Evolutionary conservation across 2,888 invertebrate species (phyloP), one percentile per base, ranked within the genome.

Genomic region (Melieria crassipennis): DNA sequence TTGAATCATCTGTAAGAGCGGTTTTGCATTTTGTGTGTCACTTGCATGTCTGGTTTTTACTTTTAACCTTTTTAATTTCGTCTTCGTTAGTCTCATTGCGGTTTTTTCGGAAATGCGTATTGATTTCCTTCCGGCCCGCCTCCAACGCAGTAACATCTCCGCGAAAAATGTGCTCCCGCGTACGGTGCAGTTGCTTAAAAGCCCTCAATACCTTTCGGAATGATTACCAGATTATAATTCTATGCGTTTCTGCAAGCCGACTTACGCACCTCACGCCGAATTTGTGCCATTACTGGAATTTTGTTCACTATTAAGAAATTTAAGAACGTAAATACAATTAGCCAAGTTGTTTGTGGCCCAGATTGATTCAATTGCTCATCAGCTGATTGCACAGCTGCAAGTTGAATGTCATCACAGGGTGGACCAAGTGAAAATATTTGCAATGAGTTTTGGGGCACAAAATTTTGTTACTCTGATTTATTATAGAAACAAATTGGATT

Each of bases 121-220:
- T 94, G 73, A 95, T 94, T 87, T 91, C 91, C n/a, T 87, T 78
- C 79, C 94, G 89, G 2, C 90, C 90, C 75, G 90, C 91, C 73
- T 82, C 80, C 57, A 94, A 85, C 0, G 94, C 92, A 73, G 81
- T 84, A 11, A 86, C 79, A 83, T 95, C 94, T 11, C 90, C 92
- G 68, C 88, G 82, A 84, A 95, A 95, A 16, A 92, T 90, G 73
- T 86, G 87, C 77, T 90, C 83, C 69, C 94, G 88, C 0, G 94
- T 91, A 78, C 89, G 89, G 81, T 95, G 94, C 7, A 95, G 86
- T 70, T 88, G 89, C 86, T 94, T 94, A 77, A 93, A 95, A 71
- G 88, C 89, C 76, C 87, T 87, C 65, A 94, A 84, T 5, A 93
- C 93, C 64, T 69, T 62, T 65, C 30, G 43, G 16, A 65, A 10